Evolutionary conservation across 2,797 vertebrate genomes (phyloP).

Genomic region (Argya squamiceps): DNA sequence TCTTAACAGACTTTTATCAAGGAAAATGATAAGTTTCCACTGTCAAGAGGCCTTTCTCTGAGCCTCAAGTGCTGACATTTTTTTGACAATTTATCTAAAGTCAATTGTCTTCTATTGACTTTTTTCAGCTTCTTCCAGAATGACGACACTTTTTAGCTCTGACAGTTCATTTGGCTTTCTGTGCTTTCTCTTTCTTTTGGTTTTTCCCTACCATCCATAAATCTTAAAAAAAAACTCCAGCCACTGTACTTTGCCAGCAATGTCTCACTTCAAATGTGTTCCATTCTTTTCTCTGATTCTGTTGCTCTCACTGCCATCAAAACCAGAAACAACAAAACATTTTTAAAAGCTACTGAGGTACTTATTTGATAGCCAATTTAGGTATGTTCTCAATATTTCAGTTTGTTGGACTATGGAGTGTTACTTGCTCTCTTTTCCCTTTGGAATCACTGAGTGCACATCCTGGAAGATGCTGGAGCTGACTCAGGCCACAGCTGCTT

Average conservation of each 20-base stretch:
- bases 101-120: conserved; percentile 67
- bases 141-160: conserved; percentile 38
- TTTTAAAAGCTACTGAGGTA: not conserved
- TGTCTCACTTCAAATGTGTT: not conserved
- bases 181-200: not conserved
- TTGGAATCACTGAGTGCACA: not conserved
- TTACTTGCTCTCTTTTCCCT: not conserved
- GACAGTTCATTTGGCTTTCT: conserved; percentile 26
- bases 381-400: not conserved
- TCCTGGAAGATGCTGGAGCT: not conserved
- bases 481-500: not conserved
- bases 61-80: not conserved
- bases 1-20: conserved; percentile 28
- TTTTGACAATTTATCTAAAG: conserved; percentile 62
- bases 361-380: not conserved
- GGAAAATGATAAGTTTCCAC: not conserved
- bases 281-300: not conserved
- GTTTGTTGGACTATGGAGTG: fast-evolving
- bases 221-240: not conserved
- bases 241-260: not conserved
- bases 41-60: conserved; percentile 17
- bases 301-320: not conserved
- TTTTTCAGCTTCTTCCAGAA: conserved; percentile 38
- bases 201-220: not conserved
- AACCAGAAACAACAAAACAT: not conserved